Evolutionary conservation across 2,113 vertebrate species (phyloP).

Genomic region (Rhineura floridana): DNA sequence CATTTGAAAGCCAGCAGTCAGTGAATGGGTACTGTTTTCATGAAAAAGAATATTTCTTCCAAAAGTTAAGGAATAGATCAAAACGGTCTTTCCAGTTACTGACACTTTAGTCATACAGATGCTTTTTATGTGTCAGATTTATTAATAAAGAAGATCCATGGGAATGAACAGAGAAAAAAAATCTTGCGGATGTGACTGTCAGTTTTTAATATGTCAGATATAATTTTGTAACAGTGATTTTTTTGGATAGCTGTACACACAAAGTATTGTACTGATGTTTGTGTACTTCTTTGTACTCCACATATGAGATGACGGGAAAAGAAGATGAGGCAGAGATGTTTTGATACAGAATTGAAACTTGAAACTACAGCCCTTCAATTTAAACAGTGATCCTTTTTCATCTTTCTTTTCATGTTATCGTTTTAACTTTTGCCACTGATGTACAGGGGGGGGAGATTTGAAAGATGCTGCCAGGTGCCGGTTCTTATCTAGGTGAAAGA

Average conservation of each 20-base stretch:
- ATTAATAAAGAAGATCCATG: conserved; percentile 97
- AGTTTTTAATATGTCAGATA: conserved; percentile 96
- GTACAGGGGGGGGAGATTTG: conserved; percentile 76
- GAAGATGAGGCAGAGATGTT: conserved; percentile 82
- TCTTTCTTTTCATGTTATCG: conserved; percentile 88
- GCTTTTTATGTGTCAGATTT: conserved; percentile 98
- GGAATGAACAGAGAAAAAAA: conserved; percentile 83
- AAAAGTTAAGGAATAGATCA: conserved; percentile 95
- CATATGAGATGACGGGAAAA: conserved; percentile 81
- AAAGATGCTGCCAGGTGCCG: conserved; percentile 83
- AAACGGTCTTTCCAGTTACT: conserved; percentile 95
- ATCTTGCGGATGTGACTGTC: conserved; percentile 84
- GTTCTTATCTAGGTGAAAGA: conserved; percentile 83
- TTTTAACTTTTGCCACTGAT: conserved; percentile 86
- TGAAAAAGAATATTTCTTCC: conserved; percentile 98
- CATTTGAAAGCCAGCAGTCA: conserved; percentile 93
- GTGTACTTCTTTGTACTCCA: conserved; percentile 83
- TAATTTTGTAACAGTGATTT: conserved; percentile 95
- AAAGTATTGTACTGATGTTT: conserved; percentile 81
- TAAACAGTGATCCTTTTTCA: conserved; percentile 84
- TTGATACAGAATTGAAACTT: conserved; percentile 85
- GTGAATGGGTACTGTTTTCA: conserved; percentile 90
- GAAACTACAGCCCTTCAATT: conserved; percentile 85
- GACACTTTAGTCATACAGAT: conserved; percentile 93
- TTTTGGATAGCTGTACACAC: conserved; percentile 88